Percentiles rank a stretch among this genome's conserved stretches.
phyloP scores from a whole-genome alignment of 2,888 invertebrate species.

The Drosophila mimica region DNA sequence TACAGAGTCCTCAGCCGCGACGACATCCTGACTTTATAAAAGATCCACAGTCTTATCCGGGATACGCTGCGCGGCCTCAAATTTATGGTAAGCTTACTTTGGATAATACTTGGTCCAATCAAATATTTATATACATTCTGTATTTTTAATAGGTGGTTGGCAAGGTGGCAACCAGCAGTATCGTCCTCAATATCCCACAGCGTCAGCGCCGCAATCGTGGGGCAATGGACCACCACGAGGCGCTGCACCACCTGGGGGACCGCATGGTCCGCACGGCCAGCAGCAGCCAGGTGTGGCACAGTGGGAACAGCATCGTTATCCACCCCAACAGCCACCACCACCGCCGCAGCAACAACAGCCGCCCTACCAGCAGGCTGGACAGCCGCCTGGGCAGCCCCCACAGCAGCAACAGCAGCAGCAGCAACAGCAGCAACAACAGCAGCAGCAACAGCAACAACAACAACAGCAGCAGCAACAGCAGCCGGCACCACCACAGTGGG shows the following conservation, averaged over 20 bases:
- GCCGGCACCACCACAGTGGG: slow-evolving; percentile 82
- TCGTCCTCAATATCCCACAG: slow-evolving; percentile 85
- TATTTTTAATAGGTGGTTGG: slow-evolving; percentile 86
- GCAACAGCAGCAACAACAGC: slow-evolving; percentile 82
- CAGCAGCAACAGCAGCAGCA: slow-evolving; percentile 85
- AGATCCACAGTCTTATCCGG: slow-evolving; percentile 89
- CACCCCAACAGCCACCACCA: slow-evolving; percentile 84
- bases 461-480: slow-evolving; percentile 79
- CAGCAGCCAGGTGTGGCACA: slow-evolving; percentile 83
- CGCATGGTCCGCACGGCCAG: slow-evolving; percentile 83
- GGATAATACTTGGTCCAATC: neutral
- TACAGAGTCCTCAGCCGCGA: slow-evolving; percentile 89
- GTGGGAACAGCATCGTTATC: slow-evolving; percentile 86
- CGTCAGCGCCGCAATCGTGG: slow-evolving; percentile 83
- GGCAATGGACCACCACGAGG: slow-evolving; percentile 83
- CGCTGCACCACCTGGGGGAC: slow-evolving; percentile 81
- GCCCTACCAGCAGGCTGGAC: slow-evolving; percentile 76
- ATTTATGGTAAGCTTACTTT: slow-evolving; percentile 87
- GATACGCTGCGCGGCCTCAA: slow-evolving; percentile 88
- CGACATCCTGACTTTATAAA: slow-evolving; percentile 94
- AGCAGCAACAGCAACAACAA: slow-evolving; percentile 85
- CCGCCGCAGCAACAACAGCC: slow-evolving; percentile 83
- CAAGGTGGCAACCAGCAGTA: slow-evolving; percentile 87
- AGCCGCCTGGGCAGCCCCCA: slow-evolving; percentile 55
- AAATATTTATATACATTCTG: neutral